Conservation (phyloP, 2,797 vertebrate species). For the Phrynocephalus guinanensis region DNA sequence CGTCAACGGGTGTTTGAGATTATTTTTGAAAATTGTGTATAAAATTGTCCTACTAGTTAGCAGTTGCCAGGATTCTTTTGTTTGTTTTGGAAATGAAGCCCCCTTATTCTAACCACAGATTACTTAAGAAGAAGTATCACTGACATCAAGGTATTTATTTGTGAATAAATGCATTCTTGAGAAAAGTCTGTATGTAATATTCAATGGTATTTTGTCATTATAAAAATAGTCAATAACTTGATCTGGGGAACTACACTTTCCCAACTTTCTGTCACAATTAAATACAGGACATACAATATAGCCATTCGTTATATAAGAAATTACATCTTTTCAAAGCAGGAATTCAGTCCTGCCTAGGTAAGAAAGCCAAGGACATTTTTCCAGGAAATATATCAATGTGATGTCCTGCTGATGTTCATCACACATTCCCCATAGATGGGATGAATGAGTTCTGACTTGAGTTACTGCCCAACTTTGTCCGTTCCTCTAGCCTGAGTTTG, state of each 20-base stretch:
- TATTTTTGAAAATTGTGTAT: background rate
- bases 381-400: slow-evolving; percentile 22
- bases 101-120: slow-evolving; percentile 18
- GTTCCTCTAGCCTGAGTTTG: slow-evolving; percentile 7
- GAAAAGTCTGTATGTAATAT: background rate
- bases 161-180: slow-evolving; percentile 24
- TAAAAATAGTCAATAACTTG: slow-evolving; percentile 20
- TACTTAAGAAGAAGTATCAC: slow-evolving; percentile 3
- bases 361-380: background rate
- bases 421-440: slow-evolving; percentile 19
- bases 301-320: slow-evolving; percentile 3
- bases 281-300: slow-evolving; percentile 15
- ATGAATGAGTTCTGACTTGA: slow-evolving; percentile 27
- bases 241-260: slow-evolving; percentile 16
- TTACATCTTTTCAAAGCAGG: slow-evolving; percentile 9
- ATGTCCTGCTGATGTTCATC: background rate
- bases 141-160: slow-evolving; percentile 16
- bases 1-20: slow-evolving; percentile 28
- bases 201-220: slow-evolving; percentile 8
- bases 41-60: slow-evolving; percentile 15
- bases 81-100: slow-evolving; percentile 9
- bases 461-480: slow-evolving; percentile 32
- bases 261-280: slow-evolving; percentile 8
- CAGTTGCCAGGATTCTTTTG: slow-evolving; percentile 25
- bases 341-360: slow-evolving; percentile 28